Evolutionary conservation across 2,888 invertebrate genomes (phyloP), one percentile per base, ranked within the genome.

Genomic region (Chironomus riparius): DNA sequence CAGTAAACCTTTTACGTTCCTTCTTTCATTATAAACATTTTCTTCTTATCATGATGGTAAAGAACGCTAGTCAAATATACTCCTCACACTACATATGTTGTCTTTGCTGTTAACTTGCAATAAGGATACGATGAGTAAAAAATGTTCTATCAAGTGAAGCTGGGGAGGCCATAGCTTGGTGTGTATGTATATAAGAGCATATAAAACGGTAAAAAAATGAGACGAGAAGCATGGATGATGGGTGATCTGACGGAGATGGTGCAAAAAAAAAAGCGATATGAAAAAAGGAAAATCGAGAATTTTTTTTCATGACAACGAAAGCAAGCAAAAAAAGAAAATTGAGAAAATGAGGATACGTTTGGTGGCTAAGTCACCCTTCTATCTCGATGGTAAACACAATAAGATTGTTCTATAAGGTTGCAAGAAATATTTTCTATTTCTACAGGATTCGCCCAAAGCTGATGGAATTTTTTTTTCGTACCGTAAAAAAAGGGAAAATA

Each of bases 161-260:
- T 38, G 10, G 38, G 38, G 38, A 38, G 38, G 38, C 38, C 38
- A 38, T 2, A 38, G 10, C 38, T 38, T 38, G 38, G 38, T 38
- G 38, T 38, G 38, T 38, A 38, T 38, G 38, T 38, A 38, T 38
- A 38, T 38, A 38, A 38, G 38, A 38, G 38, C 38, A 38, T 10
- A 38, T 38, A 38, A 38, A 38, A 38, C 10, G 38, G 38, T 38
- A 38, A 38, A 38, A 38, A 38, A 38, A 38, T 38, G 38, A 38
- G 38, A 38, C 38, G 38, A 38, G 56, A 18, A 56, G 15, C 38
- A 56, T 18, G 56, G 56, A 15, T 68, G 68, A 28, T 38, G 47
- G 70, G 50, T 70, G 70, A 48, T 70, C 48, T 70, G 70, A 50
- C 56, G 56, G 70, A 70, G 56, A 70, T 70, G 70, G 70, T 24